Evolutionary conservation across 2,113 vertebrate species (phyloP).

Genomic region (Sinosuthora webbiana): DNA sequence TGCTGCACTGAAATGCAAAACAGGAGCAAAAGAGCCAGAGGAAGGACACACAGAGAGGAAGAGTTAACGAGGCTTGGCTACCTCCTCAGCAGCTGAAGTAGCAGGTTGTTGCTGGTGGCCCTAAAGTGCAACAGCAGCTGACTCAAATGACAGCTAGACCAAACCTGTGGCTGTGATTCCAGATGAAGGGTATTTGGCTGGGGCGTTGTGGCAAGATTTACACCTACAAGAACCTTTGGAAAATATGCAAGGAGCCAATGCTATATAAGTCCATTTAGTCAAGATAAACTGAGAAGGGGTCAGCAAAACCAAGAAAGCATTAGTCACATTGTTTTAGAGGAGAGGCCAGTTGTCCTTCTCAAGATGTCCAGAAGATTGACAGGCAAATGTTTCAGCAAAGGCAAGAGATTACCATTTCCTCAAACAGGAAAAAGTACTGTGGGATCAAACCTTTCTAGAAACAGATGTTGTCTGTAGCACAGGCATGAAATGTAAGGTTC

Average conservation of each 20-base stretch:
- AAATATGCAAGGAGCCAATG: background rate
- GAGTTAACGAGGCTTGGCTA: background rate
- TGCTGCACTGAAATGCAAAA: background rate
- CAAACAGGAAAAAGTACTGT: background rate
- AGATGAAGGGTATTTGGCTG: background rate
- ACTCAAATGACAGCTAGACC: background rate
- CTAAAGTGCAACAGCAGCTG: background rate
- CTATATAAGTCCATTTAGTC: background rate
- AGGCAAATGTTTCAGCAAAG: background rate
- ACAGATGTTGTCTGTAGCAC: background rate
- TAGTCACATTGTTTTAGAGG: background rate
- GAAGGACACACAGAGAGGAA: background rate
- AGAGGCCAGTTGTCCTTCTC: background rate
- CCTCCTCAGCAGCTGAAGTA: background rate
- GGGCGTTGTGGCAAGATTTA: background rate
- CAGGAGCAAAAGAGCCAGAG: background rate
- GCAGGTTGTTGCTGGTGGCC: background rate
- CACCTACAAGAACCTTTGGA: background rate
- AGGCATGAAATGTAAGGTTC: background rate
- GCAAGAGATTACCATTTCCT: background rate
- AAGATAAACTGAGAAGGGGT: background rate
- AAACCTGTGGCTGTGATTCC: background rate
- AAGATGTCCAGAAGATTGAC: background rate
- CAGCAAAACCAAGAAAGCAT: background rate
- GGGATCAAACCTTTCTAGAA: background rate